Evolutionary conservation across 2,888 invertebrate genomes (phyloP).

Genomic region (Schizotus pectinicornis): DNA sequence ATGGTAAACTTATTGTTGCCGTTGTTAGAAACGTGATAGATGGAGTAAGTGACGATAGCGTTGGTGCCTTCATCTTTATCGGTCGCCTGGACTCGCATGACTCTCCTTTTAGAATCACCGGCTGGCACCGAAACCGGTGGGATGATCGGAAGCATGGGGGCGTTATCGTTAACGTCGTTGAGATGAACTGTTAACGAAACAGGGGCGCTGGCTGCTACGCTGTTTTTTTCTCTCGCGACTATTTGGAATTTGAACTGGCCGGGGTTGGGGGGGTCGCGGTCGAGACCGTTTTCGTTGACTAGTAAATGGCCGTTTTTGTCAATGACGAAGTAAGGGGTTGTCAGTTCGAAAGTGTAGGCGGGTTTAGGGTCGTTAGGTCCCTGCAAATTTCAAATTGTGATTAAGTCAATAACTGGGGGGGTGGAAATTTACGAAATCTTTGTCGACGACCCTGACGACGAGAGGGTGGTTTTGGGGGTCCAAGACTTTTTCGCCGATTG

Average conservation of each 20-base stretch:
- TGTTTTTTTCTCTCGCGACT: slow-evolving; percentile 81
- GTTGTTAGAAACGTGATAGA: slow-evolving; percentile 91
- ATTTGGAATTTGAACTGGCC: slow-evolving; percentile 87
- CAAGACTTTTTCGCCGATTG: slow-evolving; percentile 80
- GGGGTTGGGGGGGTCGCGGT: slow-evolving; percentile 85
- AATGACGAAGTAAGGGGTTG: slow-evolving; percentile 82
- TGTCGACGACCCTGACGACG: slow-evolving; percentile 77
- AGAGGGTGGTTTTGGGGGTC: slow-evolving; percentile 72
- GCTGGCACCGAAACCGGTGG: slow-evolving; percentile 79
- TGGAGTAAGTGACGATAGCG: slow-evolving; percentile 80
- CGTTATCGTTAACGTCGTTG: slow-evolving; percentile 86
- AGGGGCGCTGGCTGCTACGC: slow-evolving; percentile 82
- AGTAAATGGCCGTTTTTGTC: slow-evolving; percentile 74
- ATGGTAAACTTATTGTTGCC: slow-evolving; percentile 86
- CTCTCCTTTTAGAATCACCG: slow-evolving; percentile 51
- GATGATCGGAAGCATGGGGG: slow-evolving; percentile 80
- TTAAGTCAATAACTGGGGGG: too few relatives aligned
- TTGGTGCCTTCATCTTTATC: slow-evolving; percentile 89
- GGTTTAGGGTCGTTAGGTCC: slow-evolving; percentile 81
- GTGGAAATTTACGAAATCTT: slow-evolving; percentile 74
- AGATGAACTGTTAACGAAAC: slow-evolving; percentile 77
- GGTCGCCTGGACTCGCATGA: slow-evolving; percentile 68
- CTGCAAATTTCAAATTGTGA: slow-evolving; percentile 59
- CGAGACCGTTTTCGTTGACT: slow-evolving; percentile 83
- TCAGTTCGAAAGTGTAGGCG: slow-evolving; percentile 81